A percentile compares a stretch with the other conserved stretches of the same genome.
Evolutionary conservation across 2,797 vertebrate genomes (phyloP).

Genomic region (Peromyscus nudipes): DNA sequence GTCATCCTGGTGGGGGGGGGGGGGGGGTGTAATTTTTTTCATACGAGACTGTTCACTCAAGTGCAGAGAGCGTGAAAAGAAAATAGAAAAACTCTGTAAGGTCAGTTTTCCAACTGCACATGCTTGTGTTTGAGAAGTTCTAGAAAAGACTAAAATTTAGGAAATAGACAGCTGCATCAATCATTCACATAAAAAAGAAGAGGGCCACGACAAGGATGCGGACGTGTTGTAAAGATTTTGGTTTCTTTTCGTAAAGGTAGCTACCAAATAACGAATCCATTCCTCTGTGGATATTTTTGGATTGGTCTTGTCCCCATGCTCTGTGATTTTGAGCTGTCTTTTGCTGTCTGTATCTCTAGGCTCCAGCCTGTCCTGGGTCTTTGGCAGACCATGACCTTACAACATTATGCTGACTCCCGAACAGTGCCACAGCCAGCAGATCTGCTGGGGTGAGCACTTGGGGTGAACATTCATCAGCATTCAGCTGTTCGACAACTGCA

Average conservation of each 20-base stretch:
- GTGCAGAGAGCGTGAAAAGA: not conserved
- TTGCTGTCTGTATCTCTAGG: not conserved
- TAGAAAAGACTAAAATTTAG: not conserved
- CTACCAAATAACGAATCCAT: not conserved
- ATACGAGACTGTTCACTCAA: not conserved
- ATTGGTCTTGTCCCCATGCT: not conserved
- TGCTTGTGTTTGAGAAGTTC: not conserved
- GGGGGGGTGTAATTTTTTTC: not conserved
- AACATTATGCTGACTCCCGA: not conserved
- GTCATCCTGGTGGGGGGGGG: no score
- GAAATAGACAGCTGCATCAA: not conserved
- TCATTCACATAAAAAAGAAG: not conserved
- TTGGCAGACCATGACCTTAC: not conserved
- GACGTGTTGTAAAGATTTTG: not conserved
- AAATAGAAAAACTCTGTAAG: slow-evolving; percentile 8
- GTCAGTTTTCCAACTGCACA: not conserved
- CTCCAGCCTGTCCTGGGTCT: not conserved
- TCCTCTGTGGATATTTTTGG: not conserved
- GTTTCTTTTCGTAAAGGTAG: slow-evolving; percentile 48
- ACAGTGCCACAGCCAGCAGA: not conserved
- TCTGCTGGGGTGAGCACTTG: slow-evolving; percentile 56
- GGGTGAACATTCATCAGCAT: slow-evolving; percentile 52
- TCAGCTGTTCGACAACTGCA: slow-evolving; percentile 48
- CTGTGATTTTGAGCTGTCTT: not conserved
- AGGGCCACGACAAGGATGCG: not conserved